Evolutionary conservation across 1,140 invertebrate species (phyloP), one percentile per base, ranked within the genome.

Genomic region (Nasonia giraulti): DNA sequence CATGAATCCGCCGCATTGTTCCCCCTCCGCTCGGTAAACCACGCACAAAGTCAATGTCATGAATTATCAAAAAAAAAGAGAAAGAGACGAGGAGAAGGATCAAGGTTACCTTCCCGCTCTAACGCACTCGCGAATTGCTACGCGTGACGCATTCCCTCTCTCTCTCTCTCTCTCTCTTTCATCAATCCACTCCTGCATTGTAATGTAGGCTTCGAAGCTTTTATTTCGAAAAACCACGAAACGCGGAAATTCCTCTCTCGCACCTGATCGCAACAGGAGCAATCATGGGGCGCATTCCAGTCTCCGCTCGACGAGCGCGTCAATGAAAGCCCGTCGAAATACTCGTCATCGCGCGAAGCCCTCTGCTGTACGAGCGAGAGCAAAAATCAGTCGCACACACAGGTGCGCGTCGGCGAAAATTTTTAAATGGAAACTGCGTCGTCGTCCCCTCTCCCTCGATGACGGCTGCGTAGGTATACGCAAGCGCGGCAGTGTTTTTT

Each of bases 1-100:
- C 76, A 78, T 78, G 76, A 78, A 80, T 80, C 78, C 55, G 62
- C 27, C 23, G 55, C 78, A 80, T 80, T 80, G 78, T 80, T 80
- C 78, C 17, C 55, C 78, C 20, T 33, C 27, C 74, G 20, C 44
- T n/a, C 1, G 33, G 33, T 40, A 14, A 2, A 27, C 2, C 50
- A 20, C 76, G 17, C 50, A 23, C 50, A 33, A 78, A 84, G 66
- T 84, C 76, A 79, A 84, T 84, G 76, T 79, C 76, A 73, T 74
- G 75, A 37, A 79, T 73, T 73, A 79, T 69, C 44, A 80, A 84
- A 80, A 74, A 62, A 62, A 79, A 20, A 55, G 73, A 27, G 7
- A 40, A 37, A 4, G 44, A 27, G n/a, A 12, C 6, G 33, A 44
- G 12, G 23, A 20, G 76, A 73, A 79, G 44, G 68, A 74, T 66